Evolutionary conservation across 2,113 vertebrate genomes (phyloP).

Genomic region (Hyla sarda): DNA sequence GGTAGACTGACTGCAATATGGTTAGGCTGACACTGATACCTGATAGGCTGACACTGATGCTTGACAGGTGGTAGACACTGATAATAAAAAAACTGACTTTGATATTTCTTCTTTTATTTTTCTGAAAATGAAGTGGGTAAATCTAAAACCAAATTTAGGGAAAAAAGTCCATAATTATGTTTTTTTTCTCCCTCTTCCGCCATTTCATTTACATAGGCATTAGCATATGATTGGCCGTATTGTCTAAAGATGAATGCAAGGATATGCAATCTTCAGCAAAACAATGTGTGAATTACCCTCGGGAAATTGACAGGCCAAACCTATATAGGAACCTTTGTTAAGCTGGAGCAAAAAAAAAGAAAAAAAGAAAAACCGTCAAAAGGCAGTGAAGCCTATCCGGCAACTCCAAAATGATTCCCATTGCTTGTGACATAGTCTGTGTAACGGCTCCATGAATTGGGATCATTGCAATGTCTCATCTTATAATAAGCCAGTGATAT

Average conservation of each 20-base stretch:
- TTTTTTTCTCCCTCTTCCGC: neutral
- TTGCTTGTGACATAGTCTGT: neutral
- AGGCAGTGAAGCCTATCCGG: neutral
- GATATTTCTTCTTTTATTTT: neutral
- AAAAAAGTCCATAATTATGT: neutral
- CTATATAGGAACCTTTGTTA: conserved; percentile 5
- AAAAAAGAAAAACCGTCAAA: conserved; percentile 11
- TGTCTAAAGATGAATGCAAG: conserved; percentile 3
- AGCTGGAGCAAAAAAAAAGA: neutral
- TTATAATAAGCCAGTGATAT: conserved; percentile 14
- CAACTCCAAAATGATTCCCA: conserved; percentile 3
- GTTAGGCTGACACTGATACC: too few relatives aligned
- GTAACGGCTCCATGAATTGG: conserved; percentile 6
- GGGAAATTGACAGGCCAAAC: conserved; percentile 38
- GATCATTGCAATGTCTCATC: conserved; percentile 23
- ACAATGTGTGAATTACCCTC: conserved; percentile 25
- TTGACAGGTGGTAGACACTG: neutral
- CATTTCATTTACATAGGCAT: conserved; percentile 30
- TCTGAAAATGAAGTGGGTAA: conserved; percentile 1
- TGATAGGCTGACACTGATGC: neutral
- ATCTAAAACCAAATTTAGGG: neutral
- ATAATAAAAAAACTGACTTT: neutral
- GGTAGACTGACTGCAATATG: too few relatives aligned
- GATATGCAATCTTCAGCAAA: conserved; percentile 48
- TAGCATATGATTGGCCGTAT: conserved; percentile 35